phyloP scores from a whole-genome alignment of 2,113 vertebrate genomes.

The Castor canadensis region DNA sequence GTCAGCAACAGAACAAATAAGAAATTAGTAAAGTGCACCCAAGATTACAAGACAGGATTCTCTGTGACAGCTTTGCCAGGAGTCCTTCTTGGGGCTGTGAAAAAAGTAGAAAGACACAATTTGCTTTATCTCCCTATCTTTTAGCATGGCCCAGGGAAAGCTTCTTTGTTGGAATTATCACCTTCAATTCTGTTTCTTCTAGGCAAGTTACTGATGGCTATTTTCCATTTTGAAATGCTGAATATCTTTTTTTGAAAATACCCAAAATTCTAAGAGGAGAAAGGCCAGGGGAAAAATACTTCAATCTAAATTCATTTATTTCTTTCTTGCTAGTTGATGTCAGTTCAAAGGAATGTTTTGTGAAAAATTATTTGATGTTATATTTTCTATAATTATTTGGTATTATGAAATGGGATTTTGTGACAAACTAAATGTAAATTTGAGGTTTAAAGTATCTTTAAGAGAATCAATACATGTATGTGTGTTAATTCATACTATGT shows the following conservation, averaged over 20 bases:
- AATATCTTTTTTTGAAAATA: constrained; percentile 52
- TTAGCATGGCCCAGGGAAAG: background rate
- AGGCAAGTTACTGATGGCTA: background rate
- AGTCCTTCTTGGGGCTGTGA: constrained; percentile 36
- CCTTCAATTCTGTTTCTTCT: constrained; percentile 16
- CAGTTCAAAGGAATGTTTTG: background rate
- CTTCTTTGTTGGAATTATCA: background rate
- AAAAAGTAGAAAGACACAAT: constrained; percentile 1
- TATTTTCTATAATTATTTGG: background rate
- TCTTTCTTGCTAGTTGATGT: background rate
- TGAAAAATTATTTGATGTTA: background rate
- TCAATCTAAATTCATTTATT: background rate
- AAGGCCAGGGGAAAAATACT: background rate
- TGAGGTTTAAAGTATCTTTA: constrained; percentile 39
- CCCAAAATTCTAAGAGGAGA: background rate
- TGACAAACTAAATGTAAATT: background rate
- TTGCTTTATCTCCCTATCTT: background rate
- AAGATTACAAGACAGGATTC: constrained; percentile 34
- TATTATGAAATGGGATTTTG: background rate
- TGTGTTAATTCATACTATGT: background rate
- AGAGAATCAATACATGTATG: background rate
- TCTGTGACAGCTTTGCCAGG: constrained; percentile 49
- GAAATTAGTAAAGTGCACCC: constrained; percentile 42
- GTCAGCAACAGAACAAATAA: constrained; percentile 53
- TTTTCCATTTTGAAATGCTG: constrained; percentile 56